Evolutionary conservation across 2,797 vertebrate species (phyloP), one percentile per base, ranked within the genome.

Genomic region (Malurus splendens): DNA sequence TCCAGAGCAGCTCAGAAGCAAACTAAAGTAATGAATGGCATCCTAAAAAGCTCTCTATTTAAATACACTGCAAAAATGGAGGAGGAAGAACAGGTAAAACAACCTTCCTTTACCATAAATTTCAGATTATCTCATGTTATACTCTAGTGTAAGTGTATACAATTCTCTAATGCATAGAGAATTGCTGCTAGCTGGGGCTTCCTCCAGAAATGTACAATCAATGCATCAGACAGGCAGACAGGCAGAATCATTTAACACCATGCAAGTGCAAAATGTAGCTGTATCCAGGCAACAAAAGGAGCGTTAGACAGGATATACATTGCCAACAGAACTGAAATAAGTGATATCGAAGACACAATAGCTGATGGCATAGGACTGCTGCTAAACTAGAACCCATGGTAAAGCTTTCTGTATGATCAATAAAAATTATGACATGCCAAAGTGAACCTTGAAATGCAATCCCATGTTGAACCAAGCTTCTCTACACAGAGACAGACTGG

Each of bases 261-360:
- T 5, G 18, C 65, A 91, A 92, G 86, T 16, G 87, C 38, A 90
- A 87, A 93, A 92, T 1, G 24, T 67, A 91, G 78, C 66, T 0
- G 62, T 95, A 80, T 83, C 70, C 23, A 95, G 70, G 86, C 91
- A 94, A 91, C 90, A 75, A 89, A 74, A 59, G 44, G 41, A 93
- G 78, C 12, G 19, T 77, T 36, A 92, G 82, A 88, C 73, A 86
- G 66, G 55, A 54, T 68, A 25, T 18, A 39, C 62, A 48, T 3
- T 89, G 90, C 81, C 66, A 84, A 64, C 33, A 52, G 65, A 66
- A 82, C 57, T 27, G 45, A 75, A 75, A 18, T 38, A 86, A 84
- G 62, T 20, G 32, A 30, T 66, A 56, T 1, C 0, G 0, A 87
- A 93, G 79, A 88, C 84, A 60, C n/a, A 91, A 81, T 62, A 90